Evolutionary conservation across 2,797 vertebrate species (phyloP).

Genomic region (Hozukius guyotensis): DNA sequence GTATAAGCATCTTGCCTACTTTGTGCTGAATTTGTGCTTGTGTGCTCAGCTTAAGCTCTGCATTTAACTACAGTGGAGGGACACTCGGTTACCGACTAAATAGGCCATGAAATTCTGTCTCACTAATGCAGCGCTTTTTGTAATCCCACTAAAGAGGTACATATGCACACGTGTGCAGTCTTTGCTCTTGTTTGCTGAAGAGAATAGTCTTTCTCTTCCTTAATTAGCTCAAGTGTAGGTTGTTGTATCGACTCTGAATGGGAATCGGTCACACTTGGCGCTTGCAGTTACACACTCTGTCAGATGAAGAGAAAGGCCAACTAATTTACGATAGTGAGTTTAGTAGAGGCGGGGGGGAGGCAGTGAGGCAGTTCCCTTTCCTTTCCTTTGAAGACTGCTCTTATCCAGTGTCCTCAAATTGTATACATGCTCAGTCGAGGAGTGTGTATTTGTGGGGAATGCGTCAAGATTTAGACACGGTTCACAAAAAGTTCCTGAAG

Average conservation of each 20-base stretch:
- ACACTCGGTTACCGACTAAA: slow-evolving; percentile 46
- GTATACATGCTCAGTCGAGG: background rate
- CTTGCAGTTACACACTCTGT: slow-evolving; percentile 66
- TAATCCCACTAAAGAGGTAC: slow-evolving; percentile 41
- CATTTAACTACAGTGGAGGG: slow-evolving; percentile 44
- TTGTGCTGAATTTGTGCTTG: slow-evolving; percentile 27
- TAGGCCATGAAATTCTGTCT: slow-evolving; percentile 53
- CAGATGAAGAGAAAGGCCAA: slow-evolving; percentile 56
- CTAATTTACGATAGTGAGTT: slow-evolving; percentile 55
- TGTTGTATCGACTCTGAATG: slow-evolving; percentile 50
- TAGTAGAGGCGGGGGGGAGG: background rate
- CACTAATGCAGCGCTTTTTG: slow-evolving; percentile 36
- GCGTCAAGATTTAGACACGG: background rate
- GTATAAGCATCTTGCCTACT: slow-evolving; percentile 38
- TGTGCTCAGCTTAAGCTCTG: slow-evolving; percentile 41
- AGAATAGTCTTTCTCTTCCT: slow-evolving; percentile 45
- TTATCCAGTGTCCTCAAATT: slow-evolving; percentile 7
- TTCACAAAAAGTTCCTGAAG: background rate
- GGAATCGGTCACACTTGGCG: slow-evolving; percentile 65
- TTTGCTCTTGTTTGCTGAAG: slow-evolving; percentile 40
- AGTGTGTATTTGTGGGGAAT: background rate
- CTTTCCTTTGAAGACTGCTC: slow-evolving; percentile 26
- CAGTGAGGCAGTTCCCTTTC: background rate
- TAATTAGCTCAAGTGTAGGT: slow-evolving; percentile 60
- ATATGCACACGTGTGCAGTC: slow-evolving; percentile 24